A percentile compares a stretch with the other conserved stretches of the same genome.
phyloP scores from a whole-genome alignment of 2,797 vertebrate genomes.

The Acanthornis magna region DNA sequence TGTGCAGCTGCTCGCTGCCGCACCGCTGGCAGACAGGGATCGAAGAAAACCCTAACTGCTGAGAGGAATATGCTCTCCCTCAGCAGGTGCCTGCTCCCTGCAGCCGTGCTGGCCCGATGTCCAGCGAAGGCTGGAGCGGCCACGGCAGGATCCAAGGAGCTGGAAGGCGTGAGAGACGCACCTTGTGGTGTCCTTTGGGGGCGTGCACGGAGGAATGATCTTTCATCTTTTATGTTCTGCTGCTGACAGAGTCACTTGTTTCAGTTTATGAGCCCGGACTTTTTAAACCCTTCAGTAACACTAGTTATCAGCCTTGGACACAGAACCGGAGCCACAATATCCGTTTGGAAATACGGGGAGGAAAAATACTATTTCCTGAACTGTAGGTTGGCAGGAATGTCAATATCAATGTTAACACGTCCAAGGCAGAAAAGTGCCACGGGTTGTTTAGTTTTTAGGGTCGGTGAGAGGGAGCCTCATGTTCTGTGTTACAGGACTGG shows the following conservation, averaged over 20 bases:
- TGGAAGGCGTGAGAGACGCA: background rate
- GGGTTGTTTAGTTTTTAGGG: background rate
- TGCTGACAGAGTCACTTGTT: background rate
- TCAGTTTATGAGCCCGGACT: background rate
- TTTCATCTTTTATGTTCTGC: background rate
- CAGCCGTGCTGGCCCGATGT: background rate
- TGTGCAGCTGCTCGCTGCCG: fast-evolving
- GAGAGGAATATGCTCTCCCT: background rate
- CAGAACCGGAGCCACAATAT: background rate
- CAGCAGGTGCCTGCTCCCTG: background rate
- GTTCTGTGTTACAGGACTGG: background rate
- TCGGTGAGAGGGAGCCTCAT: background rate
- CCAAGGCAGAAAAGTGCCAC: background rate
- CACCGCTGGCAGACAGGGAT: background rate
- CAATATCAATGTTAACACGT: background rate
- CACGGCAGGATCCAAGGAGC: fast-evolving
- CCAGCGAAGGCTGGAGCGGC: background rate
- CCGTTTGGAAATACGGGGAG: background rate
- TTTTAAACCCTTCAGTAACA: background rate
- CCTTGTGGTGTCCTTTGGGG: background rate
- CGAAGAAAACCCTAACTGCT: fast-evolving
- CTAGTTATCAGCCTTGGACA: background rate
- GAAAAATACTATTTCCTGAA: background rate
- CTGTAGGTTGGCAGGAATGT: background rate
- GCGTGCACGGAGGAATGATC: fast-evolving